Percentiles rank a stretch among this genome's conserved stretches.
Evolutionary conservation across 2,797 vertebrate genomes (phyloP).

Genomic region (Hippopotamyrus pictus): DNA sequence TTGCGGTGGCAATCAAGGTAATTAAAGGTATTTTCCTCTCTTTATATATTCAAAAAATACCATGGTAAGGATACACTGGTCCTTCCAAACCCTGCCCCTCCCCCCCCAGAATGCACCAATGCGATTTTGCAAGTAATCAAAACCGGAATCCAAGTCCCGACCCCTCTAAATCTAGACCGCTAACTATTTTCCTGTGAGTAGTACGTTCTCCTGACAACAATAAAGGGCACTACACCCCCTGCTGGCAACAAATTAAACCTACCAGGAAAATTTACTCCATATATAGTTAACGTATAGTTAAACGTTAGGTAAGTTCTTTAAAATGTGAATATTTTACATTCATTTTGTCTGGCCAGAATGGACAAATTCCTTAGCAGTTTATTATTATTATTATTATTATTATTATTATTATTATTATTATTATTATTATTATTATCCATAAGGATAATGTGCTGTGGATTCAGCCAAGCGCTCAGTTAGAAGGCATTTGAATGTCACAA

Average conservation of each 20-base stretch:
- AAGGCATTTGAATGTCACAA: no score
- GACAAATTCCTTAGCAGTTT: background rate
- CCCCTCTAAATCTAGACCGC: background rate
- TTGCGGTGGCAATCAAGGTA: background rate
- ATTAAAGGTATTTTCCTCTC: background rate
- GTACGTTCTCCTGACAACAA: background rate
- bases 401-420: no score
- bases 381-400: background rate
- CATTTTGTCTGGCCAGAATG: background rate
- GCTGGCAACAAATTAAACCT: background rate
- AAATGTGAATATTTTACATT: background rate
- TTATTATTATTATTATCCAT: no score
- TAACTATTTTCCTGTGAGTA: background rate
- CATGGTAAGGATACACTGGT: background rate
- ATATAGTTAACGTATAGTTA: background rate
- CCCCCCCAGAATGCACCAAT: background rate
- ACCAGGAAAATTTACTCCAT: background rate
- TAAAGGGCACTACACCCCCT: background rate
- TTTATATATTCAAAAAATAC: background rate
- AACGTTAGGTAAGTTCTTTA: background rate
- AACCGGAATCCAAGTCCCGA: background rate
- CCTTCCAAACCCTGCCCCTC: no score
- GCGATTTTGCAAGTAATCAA: background rate
- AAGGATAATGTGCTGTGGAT: no score
- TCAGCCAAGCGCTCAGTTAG: no score